These are phyloP conservation scores for Clarias fuscus DNA, from an alignment of 2,797 vertebrate genomes.

Conservation along the genomic window DNA sequence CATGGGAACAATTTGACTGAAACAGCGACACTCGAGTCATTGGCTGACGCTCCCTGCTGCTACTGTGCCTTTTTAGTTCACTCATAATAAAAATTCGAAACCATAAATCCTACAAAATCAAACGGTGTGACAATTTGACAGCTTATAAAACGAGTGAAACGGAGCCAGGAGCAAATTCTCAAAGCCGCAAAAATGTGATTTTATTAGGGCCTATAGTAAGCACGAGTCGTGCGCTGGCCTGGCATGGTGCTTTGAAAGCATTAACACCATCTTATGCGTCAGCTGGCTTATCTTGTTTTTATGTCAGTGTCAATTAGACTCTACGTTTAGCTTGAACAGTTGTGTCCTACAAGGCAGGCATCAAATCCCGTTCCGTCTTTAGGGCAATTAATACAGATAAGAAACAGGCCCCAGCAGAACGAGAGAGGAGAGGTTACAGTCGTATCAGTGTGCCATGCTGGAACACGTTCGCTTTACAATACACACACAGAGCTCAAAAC, in stretches of 20 bases:
- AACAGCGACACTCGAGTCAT: background rate
- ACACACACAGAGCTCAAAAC: constrained; percentile 1
- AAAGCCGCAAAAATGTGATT: constrained; percentile 5
- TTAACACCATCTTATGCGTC: background rate
- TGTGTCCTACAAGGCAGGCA: background rate
- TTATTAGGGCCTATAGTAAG: constrained; percentile 1
- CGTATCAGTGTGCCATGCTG: constrained; percentile 6
- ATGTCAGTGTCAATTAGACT: constrained; percentile 14
- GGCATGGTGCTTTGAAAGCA: constrained; percentile 7
- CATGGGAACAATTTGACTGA: constrained; percentile 21
- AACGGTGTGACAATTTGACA: constrained; percentile 25
- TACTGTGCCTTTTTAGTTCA: background rate
- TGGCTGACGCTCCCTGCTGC: background rate
- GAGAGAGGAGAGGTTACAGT: background rate
- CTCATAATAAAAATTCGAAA: constrained; percentile 23
- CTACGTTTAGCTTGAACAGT: background rate
- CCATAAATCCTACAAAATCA: background rate
- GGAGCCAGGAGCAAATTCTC: constrained; percentile 5
- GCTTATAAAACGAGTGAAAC: constrained; percentile 45
- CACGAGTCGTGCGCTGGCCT: background rate
- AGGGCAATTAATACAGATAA: constrained; percentile 13
- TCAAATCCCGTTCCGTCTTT: constrained; percentile 10
- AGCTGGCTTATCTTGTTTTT: constrained; percentile 7
- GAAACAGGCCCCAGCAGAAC: background rate
- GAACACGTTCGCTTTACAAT: constrained; percentile 28